These are phyloP conservation scores for Mobula birostris DNA, from an alignment of 2,113 vertebrate genomes.

Conservation along the genomic window DNA sequence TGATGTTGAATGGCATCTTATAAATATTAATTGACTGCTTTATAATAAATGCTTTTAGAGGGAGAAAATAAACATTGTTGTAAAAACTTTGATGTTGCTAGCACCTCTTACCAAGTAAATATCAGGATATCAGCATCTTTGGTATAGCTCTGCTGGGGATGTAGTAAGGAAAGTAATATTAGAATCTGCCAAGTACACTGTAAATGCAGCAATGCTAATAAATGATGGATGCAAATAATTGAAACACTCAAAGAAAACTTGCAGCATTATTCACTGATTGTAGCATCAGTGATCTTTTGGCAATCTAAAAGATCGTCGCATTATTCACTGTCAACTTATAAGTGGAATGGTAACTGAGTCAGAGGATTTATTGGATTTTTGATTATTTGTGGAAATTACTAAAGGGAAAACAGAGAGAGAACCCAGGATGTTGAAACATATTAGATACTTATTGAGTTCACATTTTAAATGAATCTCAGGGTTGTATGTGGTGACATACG, in stretches of 20 bases:
- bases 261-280: background rate
- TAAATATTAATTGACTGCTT: background rate
- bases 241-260: background rate
- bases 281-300: too few species aligned
- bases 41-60: background rate
- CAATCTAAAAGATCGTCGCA: background rate
- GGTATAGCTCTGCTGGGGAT: background rate
- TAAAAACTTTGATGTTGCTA: background rate
- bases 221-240: background rate
- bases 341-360: background rate
- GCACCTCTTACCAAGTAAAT: background rate
- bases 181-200: background rate
- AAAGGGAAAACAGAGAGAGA: background rate
- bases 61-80: background rate
- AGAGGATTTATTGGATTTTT: constrained; percentile 3
- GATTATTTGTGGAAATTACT: background rate
- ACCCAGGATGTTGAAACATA: background rate
- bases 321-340: background rate
- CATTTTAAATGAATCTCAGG: background rate
- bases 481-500: too few species aligned
- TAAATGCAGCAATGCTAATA: background rate
- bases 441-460: background rate
- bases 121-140: background rate
- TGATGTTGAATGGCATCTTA: background rate
- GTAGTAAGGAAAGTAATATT: background rate